Evolutionary conservation across 2,888 invertebrate species (phyloP).

Genomic region (Metacarcinus magister): DNA sequence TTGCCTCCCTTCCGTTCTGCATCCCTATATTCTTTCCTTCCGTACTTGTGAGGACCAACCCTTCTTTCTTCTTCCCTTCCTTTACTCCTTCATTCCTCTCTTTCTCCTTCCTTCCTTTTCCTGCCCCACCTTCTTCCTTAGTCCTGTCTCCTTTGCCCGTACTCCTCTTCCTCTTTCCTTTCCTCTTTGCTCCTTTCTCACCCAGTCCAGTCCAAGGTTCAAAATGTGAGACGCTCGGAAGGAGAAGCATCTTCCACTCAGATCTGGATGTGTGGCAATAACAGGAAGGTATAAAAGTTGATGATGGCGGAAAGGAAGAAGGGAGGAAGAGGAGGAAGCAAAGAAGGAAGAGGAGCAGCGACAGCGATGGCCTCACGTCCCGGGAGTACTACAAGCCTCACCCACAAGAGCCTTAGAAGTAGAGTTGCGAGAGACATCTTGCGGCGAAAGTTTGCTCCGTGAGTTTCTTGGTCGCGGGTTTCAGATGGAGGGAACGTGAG

Average conservation of each 20-base stretch:
- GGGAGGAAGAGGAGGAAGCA: not conserved
- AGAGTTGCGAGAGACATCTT: not conserved
- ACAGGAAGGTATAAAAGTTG: conserved; percentile 26
- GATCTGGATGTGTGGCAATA: conserved; percentile 26
- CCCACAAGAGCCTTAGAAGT: not conserved
- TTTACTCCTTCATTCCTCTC: not conserved
- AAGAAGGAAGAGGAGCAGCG: not conserved
- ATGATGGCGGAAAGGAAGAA: conserved; percentile 1
- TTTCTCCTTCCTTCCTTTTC: not conserved
- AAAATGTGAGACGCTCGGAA: not conserved
- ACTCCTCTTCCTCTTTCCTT: not conserved
- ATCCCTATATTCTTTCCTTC: too few relatives aligned
- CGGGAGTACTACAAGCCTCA: too few relatives aligned
- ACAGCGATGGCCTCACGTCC: too few relatives aligned
- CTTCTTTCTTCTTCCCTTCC: not conserved
- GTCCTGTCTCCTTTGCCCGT: not conserved
- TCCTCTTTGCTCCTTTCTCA: not conserved
- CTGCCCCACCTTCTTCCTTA: not conserved
- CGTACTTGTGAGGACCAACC: too few relatives aligned
- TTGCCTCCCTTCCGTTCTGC: too few relatives aligned
- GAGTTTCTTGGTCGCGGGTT: not conserved
- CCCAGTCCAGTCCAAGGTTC: conserved; percentile 10
- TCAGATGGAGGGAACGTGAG: conserved; percentile 10
- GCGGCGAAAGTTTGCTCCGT: not conserved
- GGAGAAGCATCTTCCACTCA: conserved; percentile 26